Conservation (phyloP, 1,140 invertebrate genomes). For the Gerris buenoi region DNA sequence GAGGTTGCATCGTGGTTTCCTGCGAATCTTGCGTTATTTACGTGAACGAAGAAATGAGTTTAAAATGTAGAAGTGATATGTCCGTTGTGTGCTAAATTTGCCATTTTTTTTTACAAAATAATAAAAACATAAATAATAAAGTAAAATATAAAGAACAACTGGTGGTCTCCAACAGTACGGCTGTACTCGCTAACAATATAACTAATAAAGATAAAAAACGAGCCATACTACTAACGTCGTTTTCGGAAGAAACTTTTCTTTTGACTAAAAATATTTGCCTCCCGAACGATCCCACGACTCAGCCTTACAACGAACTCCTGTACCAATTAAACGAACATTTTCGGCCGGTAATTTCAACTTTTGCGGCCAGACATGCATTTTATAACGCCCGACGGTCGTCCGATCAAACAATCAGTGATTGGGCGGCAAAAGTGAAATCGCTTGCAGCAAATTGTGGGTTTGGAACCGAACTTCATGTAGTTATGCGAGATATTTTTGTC, state of each 20-base stretch:
- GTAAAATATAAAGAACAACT: too few species aligned
- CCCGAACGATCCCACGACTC: background rate
- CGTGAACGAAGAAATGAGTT: too few species aligned
- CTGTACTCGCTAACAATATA: too few species aligned
- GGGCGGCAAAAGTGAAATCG: background rate
- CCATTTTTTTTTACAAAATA: too few species aligned
- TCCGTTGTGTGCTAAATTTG: too few species aligned
- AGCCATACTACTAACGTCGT: background rate
- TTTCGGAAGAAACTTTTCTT: background rate
- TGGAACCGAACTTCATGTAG: background rate
- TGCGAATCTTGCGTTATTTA: too few species aligned
- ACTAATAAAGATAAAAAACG: background rate
- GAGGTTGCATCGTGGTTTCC: too few species aligned
- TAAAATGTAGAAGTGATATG: too few species aligned
- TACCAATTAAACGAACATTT: background rate
- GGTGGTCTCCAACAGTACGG: too few species aligned
- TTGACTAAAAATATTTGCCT: background rate
- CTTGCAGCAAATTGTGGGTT: background rate
- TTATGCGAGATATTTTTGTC: background rate
- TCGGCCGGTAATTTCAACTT: background rate
- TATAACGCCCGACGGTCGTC: background rate
- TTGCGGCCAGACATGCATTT: background rate
- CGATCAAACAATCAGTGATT: background rate
- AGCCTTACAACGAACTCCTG: background rate
- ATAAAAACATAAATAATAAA: too few species aligned